Evolutionary conservation across 2,113 vertebrate species (phyloP).

Genomic region (Campylomormyrus tamandua): DNA sequence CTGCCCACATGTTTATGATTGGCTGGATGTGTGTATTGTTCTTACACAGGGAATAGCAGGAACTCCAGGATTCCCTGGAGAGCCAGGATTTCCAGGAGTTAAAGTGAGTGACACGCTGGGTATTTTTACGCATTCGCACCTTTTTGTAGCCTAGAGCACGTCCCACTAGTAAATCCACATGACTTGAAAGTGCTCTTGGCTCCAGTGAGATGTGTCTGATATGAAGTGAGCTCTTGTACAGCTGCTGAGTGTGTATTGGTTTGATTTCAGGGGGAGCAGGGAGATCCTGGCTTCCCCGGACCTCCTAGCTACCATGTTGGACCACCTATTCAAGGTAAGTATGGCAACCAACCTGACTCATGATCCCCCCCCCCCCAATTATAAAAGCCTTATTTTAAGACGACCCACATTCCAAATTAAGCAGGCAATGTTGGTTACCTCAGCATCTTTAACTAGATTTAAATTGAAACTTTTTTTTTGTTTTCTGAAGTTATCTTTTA

Average conservation of each 20-base stretch:
- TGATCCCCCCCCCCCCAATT: not conserved
- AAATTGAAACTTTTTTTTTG: not conserved
- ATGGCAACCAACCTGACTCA: not conserved
- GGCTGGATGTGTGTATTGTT: not conserved
- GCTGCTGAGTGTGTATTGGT: not conserved
- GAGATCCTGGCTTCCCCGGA: conserved; percentile 70
- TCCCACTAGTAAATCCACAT: not conserved
- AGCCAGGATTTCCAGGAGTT: conserved; percentile 60
- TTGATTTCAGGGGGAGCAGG: conserved; percentile 72
- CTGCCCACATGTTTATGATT: not conserved
- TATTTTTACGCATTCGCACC: not conserved
- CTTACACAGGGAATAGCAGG: conserved; percentile 60
- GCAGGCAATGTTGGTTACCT: not conserved
- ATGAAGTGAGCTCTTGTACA: not conserved
- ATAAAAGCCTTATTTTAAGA: not conserved
- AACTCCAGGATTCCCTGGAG: conserved; percentile 56
- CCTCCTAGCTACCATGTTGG: conserved; percentile 40
- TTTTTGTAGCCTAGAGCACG: not conserved
- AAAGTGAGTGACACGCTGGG: conserved; percentile 64
- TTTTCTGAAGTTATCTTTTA: not conserved
- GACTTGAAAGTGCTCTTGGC: not conserved
- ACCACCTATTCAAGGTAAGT: not conserved
- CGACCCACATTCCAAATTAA: not conserved
- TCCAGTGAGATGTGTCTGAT: not conserved
- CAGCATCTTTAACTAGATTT: not conserved